Percentiles rank a stretch among this genome's conserved stretches.
Evolutionary conservation across 2,888 invertebrate species (phyloP).

Genomic region (Himalopsyche kuldschensis): DNA sequence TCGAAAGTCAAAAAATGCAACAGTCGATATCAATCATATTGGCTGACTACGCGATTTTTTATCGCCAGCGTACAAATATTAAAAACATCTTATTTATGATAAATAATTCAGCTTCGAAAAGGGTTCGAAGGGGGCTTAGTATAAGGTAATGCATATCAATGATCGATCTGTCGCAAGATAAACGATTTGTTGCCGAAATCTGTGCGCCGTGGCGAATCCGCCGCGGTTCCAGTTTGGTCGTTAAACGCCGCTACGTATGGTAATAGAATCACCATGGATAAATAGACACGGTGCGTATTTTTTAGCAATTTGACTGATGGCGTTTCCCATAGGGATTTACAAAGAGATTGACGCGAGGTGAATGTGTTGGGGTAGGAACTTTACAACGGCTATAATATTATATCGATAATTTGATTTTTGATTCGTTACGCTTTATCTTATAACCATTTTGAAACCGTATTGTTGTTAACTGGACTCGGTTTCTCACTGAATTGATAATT

Average conservation of each 20-base stretch:
- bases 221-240: constrained; percentile 27
- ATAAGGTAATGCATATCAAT: constrained; percentile 28
- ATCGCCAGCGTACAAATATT: neutral
- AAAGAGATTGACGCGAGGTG: constrained; percentile 1
- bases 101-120: constrained; percentile 20
- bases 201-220: constrained; percentile 35
- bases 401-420: neutral
- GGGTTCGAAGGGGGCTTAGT: constrained; percentile 21
- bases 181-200: constrained; percentile 36
- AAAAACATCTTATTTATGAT: constrained; percentile 24
- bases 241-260: constrained; percentile 23
- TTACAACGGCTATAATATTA: neutral
- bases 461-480: no score
- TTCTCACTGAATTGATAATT: no score
- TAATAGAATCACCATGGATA: constrained; percentile 21
- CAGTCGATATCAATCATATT: no score
- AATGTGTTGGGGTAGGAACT: constrained; percentile 9
- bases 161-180: constrained; percentile 35
- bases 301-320: constrained; percentile 19
- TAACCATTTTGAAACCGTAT: neutral
- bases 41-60: neutral
- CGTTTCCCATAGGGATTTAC: constrained; percentile 9
- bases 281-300: constrained; percentile 3
- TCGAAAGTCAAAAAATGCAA: no score
- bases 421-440: neutral